Percentiles rank a stretch among this genome's conserved stretches.
Evolutionary conservation across 1,140 invertebrate species (phyloP).

Genomic region (Sitodiplosis mosellana): DNA sequence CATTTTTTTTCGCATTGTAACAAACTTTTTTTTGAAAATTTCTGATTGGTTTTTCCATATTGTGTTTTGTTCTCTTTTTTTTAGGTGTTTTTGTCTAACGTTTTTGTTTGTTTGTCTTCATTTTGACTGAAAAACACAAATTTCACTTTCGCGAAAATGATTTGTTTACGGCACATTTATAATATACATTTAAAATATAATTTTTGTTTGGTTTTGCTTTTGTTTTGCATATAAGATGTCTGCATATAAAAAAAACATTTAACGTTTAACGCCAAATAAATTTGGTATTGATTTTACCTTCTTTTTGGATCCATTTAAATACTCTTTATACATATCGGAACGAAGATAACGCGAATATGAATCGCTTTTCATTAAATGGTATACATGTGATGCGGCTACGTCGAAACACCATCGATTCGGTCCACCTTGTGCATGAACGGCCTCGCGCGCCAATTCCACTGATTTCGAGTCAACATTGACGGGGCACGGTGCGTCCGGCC

Average conservation of each 20-base stretch:
- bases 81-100: not conserved
- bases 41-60: not conserved
- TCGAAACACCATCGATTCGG: conserved; percentile 93
- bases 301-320: conserved; percentile 86
- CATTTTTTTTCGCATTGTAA: not conserved
- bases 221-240: too few relatives aligned
- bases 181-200: not conserved
- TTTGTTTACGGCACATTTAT: not conserved
- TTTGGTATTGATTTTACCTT: conserved; percentile 49
- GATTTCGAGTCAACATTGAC: conserved; percentile 85
- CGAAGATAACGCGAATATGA: conserved; percentile 94
- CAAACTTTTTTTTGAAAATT: not conserved
- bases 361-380: conserved; percentile 98
- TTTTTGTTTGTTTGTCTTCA: not conserved
- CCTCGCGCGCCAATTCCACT: conserved; percentile 23
- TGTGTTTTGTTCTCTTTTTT: not conserved
- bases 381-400: conserved; percentile 90
- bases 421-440: conserved; percentile 23
- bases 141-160: not conserved
- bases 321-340: conserved; percentile 98
- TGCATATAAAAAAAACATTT: conserved; percentile 7
- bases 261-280: conserved; percentile 24
- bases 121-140: not conserved
- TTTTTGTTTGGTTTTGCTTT: too few relatives aligned
- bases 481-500: conserved; percentile 82